Conservation (phyloP, 2,888 invertebrate genomes). For the Orthonevra nobilis region DNA sequence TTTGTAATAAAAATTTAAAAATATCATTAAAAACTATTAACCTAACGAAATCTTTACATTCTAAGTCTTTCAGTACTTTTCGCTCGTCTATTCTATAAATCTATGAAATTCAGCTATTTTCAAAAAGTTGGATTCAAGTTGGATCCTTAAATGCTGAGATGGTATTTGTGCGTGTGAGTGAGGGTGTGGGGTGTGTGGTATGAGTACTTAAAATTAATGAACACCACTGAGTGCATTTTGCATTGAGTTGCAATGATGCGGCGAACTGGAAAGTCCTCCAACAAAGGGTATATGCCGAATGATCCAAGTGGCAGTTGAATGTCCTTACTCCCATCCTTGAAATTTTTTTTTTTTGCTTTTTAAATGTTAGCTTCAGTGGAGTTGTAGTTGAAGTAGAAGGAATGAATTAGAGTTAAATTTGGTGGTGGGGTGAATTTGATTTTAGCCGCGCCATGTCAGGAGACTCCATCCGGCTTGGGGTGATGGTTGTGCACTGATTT, state of each 20-base stretch:
- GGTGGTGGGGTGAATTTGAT: neutral
- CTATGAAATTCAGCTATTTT: conserved; percentile 51
- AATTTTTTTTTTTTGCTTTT: too few relatives aligned
- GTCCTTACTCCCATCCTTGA: too few relatives aligned
- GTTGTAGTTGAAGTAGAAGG: conserved; percentile 1
- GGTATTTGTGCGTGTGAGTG: conserved; percentile 7
- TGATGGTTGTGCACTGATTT: conserved; percentile 60
- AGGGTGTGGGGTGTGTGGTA: neutral
- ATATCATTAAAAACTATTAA: conserved; percentile 29
- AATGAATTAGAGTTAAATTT: conserved; percentile 9
- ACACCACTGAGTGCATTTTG: conserved; percentile 32
- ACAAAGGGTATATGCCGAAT: neutral
- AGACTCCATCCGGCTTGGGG: conserved; percentile 76
- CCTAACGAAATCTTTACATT: conserved; percentile 56
- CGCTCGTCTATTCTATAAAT: conserved; percentile 38
- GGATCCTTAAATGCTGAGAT: conserved; percentile 40
- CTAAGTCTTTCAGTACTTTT: conserved; percentile 61
- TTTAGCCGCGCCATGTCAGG: conserved; percentile 77
- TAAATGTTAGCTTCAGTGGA: conserved; percentile 31
- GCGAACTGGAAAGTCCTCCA: conserved; percentile 1
- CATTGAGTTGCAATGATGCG: conserved; percentile 7
- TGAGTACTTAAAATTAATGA: conserved; percentile 32
- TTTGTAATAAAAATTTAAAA: conserved; percentile 19
- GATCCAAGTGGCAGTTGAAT: conserved; percentile 13
- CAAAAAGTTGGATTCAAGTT: neutral